Conservation (phyloP, 1,140 invertebrate species). For the Drosophila subobscura region DNA sequence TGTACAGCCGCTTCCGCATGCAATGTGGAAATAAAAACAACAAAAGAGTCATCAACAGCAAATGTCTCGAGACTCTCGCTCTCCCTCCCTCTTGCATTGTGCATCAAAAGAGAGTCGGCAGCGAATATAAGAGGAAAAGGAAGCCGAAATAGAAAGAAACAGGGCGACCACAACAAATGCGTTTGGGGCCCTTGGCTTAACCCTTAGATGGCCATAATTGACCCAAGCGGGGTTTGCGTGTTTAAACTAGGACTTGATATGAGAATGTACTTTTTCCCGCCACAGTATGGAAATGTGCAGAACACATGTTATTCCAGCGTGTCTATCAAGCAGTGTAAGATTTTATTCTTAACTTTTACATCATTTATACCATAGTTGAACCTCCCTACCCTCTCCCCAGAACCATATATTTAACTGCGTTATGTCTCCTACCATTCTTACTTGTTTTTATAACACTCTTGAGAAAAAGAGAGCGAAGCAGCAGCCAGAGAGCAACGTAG, state of each 20-base stretch:
- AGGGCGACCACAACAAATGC: constrained; percentile 33
- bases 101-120: constrained; percentile 17
- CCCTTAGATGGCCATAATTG: constrained; percentile 26
- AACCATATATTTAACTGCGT: constrained; percentile 3
- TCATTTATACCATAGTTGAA: constrained; percentile 7
- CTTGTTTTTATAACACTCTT: constrained; percentile 3
- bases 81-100: constrained; percentile 12
- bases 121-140: constrained; percentile 26
- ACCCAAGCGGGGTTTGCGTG: constrained; percentile 11
- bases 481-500: constrained; percentile 5
- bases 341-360: constrained; percentile 1
- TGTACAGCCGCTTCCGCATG: constrained; percentile 64
- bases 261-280: not conserved
- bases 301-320: no score
- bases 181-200: constrained; percentile 23
- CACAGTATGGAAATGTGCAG: no score
- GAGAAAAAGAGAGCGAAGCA: constrained; percentile 19
- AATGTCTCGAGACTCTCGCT: constrained; percentile 3
- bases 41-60: constrained; percentile 21
- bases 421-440: constrained; percentile 6
- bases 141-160: constrained; percentile 13
- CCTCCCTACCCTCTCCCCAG: not conserved
- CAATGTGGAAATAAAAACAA: constrained; percentile 58
- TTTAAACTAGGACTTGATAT: not conserved
- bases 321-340: no score